Evolutionary conservation across 2,113 vertebrate genomes (phyloP).

Genomic region (Mus spicilegus): DNA sequence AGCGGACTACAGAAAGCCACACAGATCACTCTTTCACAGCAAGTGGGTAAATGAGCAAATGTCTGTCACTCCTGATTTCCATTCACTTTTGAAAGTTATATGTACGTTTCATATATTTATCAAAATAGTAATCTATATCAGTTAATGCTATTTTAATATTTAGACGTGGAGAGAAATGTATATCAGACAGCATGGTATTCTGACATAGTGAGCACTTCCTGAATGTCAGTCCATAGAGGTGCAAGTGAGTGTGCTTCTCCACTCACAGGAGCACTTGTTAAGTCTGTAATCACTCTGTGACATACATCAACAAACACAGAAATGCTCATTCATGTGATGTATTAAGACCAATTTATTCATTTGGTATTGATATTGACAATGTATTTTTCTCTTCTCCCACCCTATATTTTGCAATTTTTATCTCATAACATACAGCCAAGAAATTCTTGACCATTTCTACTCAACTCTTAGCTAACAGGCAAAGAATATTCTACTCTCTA

Average conservation of each 20-base stretch:
- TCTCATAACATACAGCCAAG: background rate
- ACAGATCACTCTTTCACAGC: background rate
- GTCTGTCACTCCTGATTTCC: background rate
- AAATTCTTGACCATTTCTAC: constrained; percentile 15
- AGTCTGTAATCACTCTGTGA: background rate
- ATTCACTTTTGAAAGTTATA: background rate
- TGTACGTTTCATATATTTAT: constrained; percentile 2
- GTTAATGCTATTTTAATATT: background rate
- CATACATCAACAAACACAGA: background rate
- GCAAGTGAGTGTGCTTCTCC: background rate
- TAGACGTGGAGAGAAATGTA: background rate
- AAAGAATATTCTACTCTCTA: background rate
- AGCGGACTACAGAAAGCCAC: background rate
- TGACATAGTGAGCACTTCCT: background rate
- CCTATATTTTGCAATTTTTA: constrained; percentile 4
- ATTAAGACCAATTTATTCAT: background rate
- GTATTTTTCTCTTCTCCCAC: background rate
- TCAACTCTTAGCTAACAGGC: background rate
- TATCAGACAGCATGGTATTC: background rate
- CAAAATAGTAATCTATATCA: background rate
- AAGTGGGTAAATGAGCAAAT: background rate
- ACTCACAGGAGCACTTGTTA: background rate
- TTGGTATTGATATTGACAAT: background rate
- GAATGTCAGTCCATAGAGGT: background rate
- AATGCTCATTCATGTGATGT: background rate